Percentiles rank a stretch among this genome's conserved stretches.
These are phyloP conservation scores for Drosophila dives DNA, from an alignment of 2,888 invertebrate genomes.

Conservation along the genomic window DNA sequence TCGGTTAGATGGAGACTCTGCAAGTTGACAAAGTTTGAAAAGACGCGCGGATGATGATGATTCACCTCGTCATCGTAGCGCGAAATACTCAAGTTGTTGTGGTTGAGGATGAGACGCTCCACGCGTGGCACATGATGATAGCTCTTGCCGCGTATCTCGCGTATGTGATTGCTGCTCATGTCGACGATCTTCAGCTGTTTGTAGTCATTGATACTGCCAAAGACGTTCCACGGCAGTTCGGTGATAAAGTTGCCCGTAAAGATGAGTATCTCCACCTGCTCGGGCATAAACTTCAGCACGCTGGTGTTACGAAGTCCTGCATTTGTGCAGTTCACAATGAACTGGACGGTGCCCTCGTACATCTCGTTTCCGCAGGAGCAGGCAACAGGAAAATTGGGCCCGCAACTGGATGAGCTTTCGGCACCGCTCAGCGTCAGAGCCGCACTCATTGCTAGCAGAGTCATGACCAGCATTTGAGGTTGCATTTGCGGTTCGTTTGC, in stretches of 20 bases:
- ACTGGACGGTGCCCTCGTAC: conserved; percentile 86
- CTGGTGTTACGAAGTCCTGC: conserved; percentile 87
- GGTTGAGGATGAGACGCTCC: conserved; percentile 89
- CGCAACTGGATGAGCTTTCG: conserved; percentile 82
- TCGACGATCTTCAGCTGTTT: conserved; percentile 88
- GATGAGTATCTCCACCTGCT: conserved; percentile 88
- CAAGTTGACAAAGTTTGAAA: conserved; percentile 90
- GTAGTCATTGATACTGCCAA: conserved; percentile 88
- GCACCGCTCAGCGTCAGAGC: conserved; percentile 43
- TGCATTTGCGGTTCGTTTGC: conserved; percentile 53
- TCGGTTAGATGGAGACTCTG: conserved; percentile 90
- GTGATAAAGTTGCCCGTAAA: conserved; percentile 89
- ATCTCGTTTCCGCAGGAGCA: conserved; percentile 87
- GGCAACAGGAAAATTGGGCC: conserved; percentile 85
- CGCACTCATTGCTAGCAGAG: conserved; percentile 52
- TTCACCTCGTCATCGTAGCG: conserved; percentile 86
- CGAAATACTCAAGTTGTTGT: conserved; percentile 89
- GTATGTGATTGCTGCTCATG: conserved; percentile 90
- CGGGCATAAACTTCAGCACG: conserved; percentile 88
- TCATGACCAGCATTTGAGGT: conserved; percentile 48
- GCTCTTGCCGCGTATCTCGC: conserved; percentile 89
- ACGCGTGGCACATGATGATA: conserved; percentile 91
- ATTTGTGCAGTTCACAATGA: conserved; percentile 90
- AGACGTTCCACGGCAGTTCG: conserved; percentile 89
- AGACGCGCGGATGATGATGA: conserved; percentile 88